phyloP scores from a whole-genome alignment of 2,797 vertebrate species.

The Emys orbicularis region DNA sequence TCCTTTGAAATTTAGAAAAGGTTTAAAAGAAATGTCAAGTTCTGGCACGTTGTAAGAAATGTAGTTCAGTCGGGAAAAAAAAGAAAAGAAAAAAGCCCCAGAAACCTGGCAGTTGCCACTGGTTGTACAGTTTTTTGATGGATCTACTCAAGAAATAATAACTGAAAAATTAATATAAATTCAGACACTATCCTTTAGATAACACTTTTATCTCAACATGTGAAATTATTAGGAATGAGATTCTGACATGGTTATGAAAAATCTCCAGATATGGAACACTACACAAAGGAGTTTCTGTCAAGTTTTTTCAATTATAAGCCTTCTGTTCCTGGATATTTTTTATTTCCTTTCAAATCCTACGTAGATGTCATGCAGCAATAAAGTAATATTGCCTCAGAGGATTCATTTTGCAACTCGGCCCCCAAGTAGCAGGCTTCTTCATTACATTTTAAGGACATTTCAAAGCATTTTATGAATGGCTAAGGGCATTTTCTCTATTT shows the following conservation, averaged over 20 bases:
- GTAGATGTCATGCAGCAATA: conserved; percentile 20
- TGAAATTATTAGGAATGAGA: conserved; percentile 35
- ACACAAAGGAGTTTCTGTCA: conserved; percentile 39
- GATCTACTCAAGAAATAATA: conserved; percentile 48
- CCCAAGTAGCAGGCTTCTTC: neutral
- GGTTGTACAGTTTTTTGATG: conserved; percentile 49
- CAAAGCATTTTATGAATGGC: neutral
- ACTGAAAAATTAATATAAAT: conserved; percentile 39
- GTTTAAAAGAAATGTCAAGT: conserved; percentile 66
- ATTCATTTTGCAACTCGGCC: neutral
- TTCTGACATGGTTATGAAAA: conserved; percentile 33
- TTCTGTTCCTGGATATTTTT: conserved; percentile 47
- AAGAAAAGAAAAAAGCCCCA: neutral
- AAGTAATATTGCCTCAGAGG: conserved; percentile 17
- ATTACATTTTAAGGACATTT: neutral
- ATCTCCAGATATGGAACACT: conserved; percentile 16
- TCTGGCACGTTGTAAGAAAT: conserved; percentile 35
- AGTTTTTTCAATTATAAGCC: conserved; percentile 50
- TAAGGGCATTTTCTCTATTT: neutral
- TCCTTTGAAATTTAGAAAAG: conserved; percentile 63
- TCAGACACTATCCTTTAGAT: neutral
- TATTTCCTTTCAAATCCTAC: conserved; percentile 44
- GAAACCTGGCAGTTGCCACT: neutral
- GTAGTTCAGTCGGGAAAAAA: conserved; percentile 37
- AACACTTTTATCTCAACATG: neutral